These are phyloP conservation scores for Galbula dea DNA, from an alignment of 2,113 vertebrate genomes.

Conservation along the genomic window DNA sequence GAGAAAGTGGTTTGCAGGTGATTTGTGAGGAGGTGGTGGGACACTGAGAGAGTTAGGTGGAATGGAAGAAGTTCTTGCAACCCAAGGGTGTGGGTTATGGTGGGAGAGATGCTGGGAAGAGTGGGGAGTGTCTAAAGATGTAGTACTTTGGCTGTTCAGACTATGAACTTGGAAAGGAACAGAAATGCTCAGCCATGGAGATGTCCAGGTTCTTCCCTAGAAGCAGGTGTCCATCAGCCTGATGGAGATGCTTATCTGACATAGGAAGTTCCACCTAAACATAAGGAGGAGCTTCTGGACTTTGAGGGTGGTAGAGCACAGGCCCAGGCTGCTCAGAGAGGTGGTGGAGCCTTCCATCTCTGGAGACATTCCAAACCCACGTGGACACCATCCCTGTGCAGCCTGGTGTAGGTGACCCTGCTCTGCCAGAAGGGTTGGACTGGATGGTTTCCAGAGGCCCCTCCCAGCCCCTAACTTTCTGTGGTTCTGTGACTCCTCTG, in stretches of 20 bases:
- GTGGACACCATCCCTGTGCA: too few species aligned
- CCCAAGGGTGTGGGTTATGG: not conserved
- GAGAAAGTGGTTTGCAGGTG: not conserved
- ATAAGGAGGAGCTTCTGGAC: too few species aligned
- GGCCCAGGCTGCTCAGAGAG: too few species aligned
- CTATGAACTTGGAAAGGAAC: not conserved
- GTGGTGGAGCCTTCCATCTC: too few species aligned
- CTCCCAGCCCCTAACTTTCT: too few species aligned
- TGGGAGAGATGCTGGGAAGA: not conserved
- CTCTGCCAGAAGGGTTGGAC: too few species aligned
- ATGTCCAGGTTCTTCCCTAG: not conserved
- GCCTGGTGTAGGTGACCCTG: too few species aligned
- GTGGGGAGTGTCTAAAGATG: not conserved
- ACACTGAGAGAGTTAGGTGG: not conserved
- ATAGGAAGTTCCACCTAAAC: too few species aligned
- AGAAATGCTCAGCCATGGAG: not conserved
- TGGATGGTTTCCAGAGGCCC: too few species aligned
- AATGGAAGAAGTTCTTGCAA: not conserved
- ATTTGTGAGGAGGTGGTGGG: not conserved
- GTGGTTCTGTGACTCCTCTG: not conserved
- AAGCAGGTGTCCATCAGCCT: not conserved
- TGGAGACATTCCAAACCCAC: too few species aligned
- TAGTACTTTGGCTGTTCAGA: fast-evolving
- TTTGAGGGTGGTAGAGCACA: too few species aligned
- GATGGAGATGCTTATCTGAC: fast-evolving